Evolutionary conservation across 2,113 vertebrate genomes (phyloP).

Genomic region (Coptodon rendalli): DNA sequence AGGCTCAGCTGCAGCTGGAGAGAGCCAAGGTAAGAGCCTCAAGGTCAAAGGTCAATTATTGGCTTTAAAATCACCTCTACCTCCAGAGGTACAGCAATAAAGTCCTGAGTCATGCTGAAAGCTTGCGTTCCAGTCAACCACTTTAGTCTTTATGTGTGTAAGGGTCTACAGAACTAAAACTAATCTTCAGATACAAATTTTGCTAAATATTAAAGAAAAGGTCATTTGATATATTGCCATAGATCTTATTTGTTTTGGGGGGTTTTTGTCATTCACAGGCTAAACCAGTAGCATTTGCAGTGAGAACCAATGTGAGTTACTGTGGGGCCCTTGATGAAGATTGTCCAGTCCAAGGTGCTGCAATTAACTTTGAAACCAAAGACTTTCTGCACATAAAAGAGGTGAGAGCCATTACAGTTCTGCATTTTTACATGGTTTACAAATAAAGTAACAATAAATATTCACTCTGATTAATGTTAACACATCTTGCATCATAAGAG

Average conservation of each 20-base stretch:
- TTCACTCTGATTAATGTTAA: not conserved
- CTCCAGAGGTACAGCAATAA: not conserved
- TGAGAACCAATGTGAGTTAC: constrained; percentile 92
- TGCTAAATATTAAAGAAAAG: not conserved
- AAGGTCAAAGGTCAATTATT: not conserved
- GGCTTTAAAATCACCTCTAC: not conserved
- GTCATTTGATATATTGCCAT: accelerated
- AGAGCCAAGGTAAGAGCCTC: constrained; percentile 82
- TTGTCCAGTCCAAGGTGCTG: constrained; percentile 89
- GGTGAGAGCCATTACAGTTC: constrained; percentile 58
- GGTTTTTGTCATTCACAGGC: constrained; percentile 59
- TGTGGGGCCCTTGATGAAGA: constrained; percentile 85
- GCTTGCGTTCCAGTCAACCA: not conserved
- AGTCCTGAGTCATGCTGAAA: not conserved
- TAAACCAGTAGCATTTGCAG: constrained; percentile 93
- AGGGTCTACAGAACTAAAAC: not conserved
- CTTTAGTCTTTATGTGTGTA: not conserved
- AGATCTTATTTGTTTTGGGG: not conserved
- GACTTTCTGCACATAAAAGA: constrained; percentile 98
- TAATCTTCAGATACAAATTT: not conserved
- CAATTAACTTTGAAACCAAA: constrained; percentile 95
- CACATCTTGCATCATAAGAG: not conserved
- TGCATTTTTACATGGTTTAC: not conserved
- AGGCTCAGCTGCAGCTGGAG: constrained; percentile 92
- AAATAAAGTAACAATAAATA: not conserved